Conservation (phyloP, 2,888 invertebrate species). For the Idaea straminata region DNA sequence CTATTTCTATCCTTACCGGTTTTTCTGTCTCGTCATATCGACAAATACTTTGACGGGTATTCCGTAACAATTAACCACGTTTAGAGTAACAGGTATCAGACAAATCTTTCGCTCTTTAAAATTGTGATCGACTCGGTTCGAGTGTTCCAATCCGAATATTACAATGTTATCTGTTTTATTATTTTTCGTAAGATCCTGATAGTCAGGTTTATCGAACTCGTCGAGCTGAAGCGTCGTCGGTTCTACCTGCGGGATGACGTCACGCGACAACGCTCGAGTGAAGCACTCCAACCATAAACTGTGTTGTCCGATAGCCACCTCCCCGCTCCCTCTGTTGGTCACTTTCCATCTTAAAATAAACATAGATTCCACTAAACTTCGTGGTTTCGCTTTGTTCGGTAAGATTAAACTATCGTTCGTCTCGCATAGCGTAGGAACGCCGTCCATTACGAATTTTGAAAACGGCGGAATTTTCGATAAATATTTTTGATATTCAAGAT, state of each 20-base stretch:
- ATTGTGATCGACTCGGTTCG: slow-evolving; percentile 80
- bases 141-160: slow-evolving; percentile 80
- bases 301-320: slow-evolving; percentile 84
- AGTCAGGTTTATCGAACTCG: slow-evolving; percentile 48
- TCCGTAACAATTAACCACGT: slow-evolving; percentile 84
- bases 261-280: slow-evolving; percentile 75
- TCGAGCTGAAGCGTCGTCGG: slow-evolving; percentile 66
- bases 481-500: slow-evolving; percentile 38
- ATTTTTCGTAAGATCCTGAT: slow-evolving; percentile 46
- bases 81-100: slow-evolving; percentile 83
- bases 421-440: slow-evolving; percentile 48
- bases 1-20: slow-evolving; percentile 65
- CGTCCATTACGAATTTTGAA: slow-evolving; percentile 57
- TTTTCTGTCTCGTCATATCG: slow-evolving; percentile 78
- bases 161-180: slow-evolving; percentile 74
- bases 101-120: slow-evolving; percentile 82
- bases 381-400: slow-evolving; percentile 28
- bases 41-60: slow-evolving; percentile 81
- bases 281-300: slow-evolving; percentile 82
- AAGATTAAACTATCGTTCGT: slow-evolving; percentile 34
- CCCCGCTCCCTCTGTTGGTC: slow-evolving; percentile 76
- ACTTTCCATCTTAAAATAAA: slow-evolving; percentile 79
- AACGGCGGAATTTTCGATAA: slow-evolving; percentile 47
- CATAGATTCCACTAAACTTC: slow-evolving; percentile 69
- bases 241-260: slow-evolving; percentile 31